phyloP scores from a whole-genome alignment of 1,140 invertebrate species.

The Drosophila lini region DNA sequence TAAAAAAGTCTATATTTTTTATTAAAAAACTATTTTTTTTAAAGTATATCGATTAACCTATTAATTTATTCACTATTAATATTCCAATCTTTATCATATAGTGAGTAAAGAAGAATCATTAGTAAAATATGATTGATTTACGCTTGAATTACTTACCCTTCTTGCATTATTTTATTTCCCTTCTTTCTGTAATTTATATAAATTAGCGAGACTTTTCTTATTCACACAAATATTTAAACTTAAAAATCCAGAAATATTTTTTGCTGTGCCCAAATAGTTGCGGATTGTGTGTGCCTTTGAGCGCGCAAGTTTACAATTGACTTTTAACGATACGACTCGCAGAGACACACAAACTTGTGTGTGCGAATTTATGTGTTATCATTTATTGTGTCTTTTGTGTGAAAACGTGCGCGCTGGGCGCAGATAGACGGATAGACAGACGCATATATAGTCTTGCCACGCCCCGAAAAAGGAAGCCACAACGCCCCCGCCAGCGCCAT shows the following conservation, averaged over 20 bases:
- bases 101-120: neutral
- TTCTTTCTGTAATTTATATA: neutral
- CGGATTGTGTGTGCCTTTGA: slow-evolving; percentile 49
- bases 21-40: neutral
- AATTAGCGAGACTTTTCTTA: neutral
- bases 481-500: slow-evolving; percentile 53
- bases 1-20: neutral
- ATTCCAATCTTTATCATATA: no score
- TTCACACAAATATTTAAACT: neutral
- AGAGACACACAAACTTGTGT: slow-evolving; percentile 28
- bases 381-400: slow-evolving; percentile 80
- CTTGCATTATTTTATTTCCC: neutral
- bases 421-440: slow-evolving; percentile 24
- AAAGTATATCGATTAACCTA: neutral
- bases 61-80: neutral
- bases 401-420: slow-evolving; percentile 69
- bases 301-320: slow-evolving; percentile 83
- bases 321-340: slow-evolving; percentile 72
- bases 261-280: slow-evolving; percentile 58
- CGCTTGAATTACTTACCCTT: neutral
- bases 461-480: slow-evolving; percentile 43
- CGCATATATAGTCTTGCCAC: slow-evolving; percentile 49
- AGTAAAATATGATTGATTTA: neutral
- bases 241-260: neutral
- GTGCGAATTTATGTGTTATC: slow-evolving; percentile 82